Base-by-base conservation (phyloP, 2,113 vertebrate genomes). In the Stercorarius parasiticus region DNA sequence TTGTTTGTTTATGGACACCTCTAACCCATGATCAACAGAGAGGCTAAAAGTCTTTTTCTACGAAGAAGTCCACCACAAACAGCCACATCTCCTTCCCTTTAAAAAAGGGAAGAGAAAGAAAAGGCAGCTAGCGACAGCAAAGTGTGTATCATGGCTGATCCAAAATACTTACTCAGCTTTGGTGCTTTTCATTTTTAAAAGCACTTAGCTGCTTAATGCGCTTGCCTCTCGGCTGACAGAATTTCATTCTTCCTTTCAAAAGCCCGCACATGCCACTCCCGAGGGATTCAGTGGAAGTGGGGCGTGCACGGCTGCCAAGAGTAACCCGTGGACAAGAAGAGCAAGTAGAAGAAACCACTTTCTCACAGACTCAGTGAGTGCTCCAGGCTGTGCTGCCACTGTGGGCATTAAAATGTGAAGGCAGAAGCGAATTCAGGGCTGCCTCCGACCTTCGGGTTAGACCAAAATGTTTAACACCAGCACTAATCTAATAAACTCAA, bases 61-160 rank as follows among this genome's bases (percentile, higher is more conserved):
- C 14, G 61, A 72, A 64, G 12, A 71, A 40, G 64, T 71, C 70
- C 47, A 66, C 1, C 4, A 34, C 34, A 9, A 92, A 70, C 20
- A 78, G 76, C 8, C 80, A 38, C 56, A 82, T 82, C 65, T 82
- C 61, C 77, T 91, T 95, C 77, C 78, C 56, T 42, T 93, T 90
- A 70, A 86, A 91, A 96, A 93, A 53, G 29, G 86, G 70, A 95
- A 95, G 36, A 36, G 30, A 76, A 82, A 87, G 86, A 93, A 91
- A 83, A 50, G 34, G 15, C 62, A 93, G 78, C 56, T 82, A 91
- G 43, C 1, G 8, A 79, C 21, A 82, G 66, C 32, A 45, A 49
- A 80, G 43, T 22, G 8, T 38, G 6, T 50, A 34, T 52, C 3
- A 0, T 56, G 43, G 78, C 42, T 80, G 34, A 91, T 85, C 34